phyloP scores from a whole-genome alignment of 37 sponge, comb jelly and placozoan species.

The Beroe forskalii region DNA sequence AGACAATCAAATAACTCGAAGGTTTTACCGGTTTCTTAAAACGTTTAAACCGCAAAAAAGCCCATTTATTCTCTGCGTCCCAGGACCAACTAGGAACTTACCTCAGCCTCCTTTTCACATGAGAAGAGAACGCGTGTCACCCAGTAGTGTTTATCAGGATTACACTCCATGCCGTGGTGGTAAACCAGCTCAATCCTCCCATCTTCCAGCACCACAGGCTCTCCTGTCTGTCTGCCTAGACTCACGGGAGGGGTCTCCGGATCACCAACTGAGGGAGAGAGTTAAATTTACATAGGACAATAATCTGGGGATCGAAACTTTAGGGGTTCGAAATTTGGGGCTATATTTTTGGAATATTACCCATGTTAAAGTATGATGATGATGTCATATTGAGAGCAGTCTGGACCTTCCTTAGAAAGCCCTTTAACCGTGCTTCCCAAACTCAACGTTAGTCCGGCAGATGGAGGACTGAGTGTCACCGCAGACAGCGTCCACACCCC shows the following conservation, averaged over 20 bases:
- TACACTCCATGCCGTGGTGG: slow-evolving; percentile 30
- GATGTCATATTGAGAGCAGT: too few relatives aligned
- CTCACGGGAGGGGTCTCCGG: neutral
- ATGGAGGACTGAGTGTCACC: neutral
- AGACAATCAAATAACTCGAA: neutral
- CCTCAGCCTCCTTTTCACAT: slow-evolving; percentile 3
- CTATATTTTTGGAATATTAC: too few relatives aligned
- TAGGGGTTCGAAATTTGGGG: too few relatives aligned
- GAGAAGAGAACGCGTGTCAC: neutral
- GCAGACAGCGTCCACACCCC: neutral
- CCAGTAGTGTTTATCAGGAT: neutral
- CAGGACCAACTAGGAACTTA: too few relatives aligned
- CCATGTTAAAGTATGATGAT: too few relatives aligned
- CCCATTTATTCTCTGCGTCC: too few relatives aligned
- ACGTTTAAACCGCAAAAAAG: too few relatives aligned
- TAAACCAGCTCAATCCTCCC: neutral
- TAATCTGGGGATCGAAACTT: too few relatives aligned
- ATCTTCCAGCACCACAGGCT: neutral
- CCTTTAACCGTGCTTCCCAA: too few relatives aligned
- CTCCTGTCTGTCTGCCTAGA: slow-evolving; percentile 39
- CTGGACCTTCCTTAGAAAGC: too few relatives aligned
- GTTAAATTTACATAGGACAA: neutral
- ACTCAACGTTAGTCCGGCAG: neutral
- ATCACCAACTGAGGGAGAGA: neutral
- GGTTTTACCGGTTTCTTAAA: neutral